Evolutionary conservation across 1,140 invertebrate genomes (phyloP), one percentile per base, ranked within the genome.

Genomic region (Drosophila guanche): DNA sequence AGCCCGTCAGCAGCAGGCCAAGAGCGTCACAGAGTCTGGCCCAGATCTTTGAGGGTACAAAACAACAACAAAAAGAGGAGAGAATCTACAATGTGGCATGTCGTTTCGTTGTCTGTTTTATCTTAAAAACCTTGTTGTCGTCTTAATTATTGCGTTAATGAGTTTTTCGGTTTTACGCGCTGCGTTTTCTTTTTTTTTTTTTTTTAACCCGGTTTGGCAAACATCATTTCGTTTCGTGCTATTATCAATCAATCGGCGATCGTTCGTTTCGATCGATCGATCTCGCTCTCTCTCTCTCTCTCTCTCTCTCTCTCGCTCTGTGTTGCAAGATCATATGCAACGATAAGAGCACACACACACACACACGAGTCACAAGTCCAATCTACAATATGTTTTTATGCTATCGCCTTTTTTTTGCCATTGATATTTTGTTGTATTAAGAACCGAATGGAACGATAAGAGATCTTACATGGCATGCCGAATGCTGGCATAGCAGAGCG

Each of bases 61-160:
- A 12, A 14, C 1, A n/a, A 14, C 14, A 12, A 8, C 12, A n/a
- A 20, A 14, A 45, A 5, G 2, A 16, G 12, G n/a, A 43, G 70
- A 54, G 47, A 70, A 52, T 54, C 33, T 73, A 58, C 29, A 63
- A 63, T 74, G 69, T 72, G 75, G 76, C 69, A 77, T 79, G 85
- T 72, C 65, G 63, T 51, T 69, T 58, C 71, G 59, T 75, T 70
- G 85, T 55, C 58, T 72, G 83, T 89, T 90, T 89, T 90, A 90
- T 90, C 88, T 90, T 90, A 90, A 90, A 90, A 90, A 90, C 88
- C 89, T 90, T 90, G 88, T 90, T 90, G 88, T 90, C 88, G 88
- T 90, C 88, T 90, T 90, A 90, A 90, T 90, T 90, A 90, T 89
- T 90, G 88, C 88, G 88, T 90, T 90, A 90, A 90, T 90, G 88